phyloP scores from a whole-genome alignment of 2,113 vertebrate species.

The Ahaetulla prasina region DNA sequence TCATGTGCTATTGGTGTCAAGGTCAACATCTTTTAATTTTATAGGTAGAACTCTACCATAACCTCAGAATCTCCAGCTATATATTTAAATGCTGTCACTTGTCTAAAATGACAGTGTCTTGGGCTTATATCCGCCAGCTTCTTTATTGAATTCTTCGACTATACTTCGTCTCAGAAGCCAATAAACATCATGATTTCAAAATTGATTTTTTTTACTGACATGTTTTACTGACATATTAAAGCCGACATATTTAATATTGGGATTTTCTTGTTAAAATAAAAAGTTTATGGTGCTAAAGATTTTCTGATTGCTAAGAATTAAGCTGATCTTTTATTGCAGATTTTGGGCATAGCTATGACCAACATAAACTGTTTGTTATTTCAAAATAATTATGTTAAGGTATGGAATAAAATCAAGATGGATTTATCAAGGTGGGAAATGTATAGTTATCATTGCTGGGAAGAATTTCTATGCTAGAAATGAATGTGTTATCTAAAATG shows the following conservation, averaged over 20 bases:
- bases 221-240: conserved; percentile 40
- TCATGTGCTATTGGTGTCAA: conserved; percentile 59
- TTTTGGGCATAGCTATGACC: not conserved
- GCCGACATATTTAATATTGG: conserved; percentile 43
- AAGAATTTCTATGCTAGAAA: not conserved
- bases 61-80: conserved; percentile 56
- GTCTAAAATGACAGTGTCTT: conserved; percentile 39
- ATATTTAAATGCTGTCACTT: conserved; percentile 61
- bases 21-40: conserved; percentile 73
- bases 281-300: conserved; percentile 33
- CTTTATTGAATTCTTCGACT: conserved; percentile 55
- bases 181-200: conserved; percentile 44
- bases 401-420: not conserved
- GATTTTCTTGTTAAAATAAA: conserved; percentile 59
- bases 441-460: not conserved
- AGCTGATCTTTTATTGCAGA: conserved; percentile 5
- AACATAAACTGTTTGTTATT: not conserved
- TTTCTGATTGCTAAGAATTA: conserved; percentile 27
- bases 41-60: conserved; percentile 51
- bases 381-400: not conserved
- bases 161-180: conserved; percentile 50
- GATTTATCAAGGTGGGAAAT: not conserved
- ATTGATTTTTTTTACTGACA: conserved; percentile 43
- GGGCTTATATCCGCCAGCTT: conserved; percentile 52
- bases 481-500: not conserved